Conservation (phyloP, 2,797 vertebrate genomes). For the Pogoniulus pusillus region DNA sequence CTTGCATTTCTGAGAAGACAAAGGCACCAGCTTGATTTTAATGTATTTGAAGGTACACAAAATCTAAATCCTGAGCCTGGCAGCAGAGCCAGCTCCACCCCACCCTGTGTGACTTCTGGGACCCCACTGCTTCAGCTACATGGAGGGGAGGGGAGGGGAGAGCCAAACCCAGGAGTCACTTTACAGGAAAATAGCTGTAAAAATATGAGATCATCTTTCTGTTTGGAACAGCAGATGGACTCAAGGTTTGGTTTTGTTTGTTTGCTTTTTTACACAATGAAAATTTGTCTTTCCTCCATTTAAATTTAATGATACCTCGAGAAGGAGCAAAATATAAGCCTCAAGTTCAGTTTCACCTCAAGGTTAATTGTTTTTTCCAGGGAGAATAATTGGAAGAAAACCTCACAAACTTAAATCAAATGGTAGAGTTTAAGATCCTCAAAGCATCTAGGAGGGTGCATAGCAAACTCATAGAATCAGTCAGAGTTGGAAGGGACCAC, state of each 20-base stretch:
- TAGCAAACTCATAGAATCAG: no score
- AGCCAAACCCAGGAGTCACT: not conserved
- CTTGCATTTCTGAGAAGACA: not conserved
- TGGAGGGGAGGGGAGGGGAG: rapidly evolving
- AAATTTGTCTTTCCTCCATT: not conserved
- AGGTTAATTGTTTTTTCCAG: not conserved
- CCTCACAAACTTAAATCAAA: no score
- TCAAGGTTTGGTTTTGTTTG: no score
- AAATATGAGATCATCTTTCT: not conserved
- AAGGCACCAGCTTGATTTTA: not conserved
- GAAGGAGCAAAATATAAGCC: not conserved
- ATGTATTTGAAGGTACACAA: rapidly evolving
- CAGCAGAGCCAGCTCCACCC: not conserved
- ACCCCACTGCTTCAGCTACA: not conserved
- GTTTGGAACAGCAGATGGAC: not conserved
- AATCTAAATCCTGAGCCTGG: rapidly evolving
- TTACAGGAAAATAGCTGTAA: not conserved
- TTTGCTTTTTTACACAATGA: not conserved
- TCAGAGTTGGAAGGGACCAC: no score
- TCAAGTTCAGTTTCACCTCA: not conserved
- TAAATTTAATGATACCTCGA: not conserved
- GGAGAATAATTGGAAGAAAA: not conserved
- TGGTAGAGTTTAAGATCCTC: no score
- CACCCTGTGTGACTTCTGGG: not conserved
- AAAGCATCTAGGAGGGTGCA: no score